Conservation (phyloP, 1,140 invertebrate species). For the Bombus pyrosoma region DNA sequence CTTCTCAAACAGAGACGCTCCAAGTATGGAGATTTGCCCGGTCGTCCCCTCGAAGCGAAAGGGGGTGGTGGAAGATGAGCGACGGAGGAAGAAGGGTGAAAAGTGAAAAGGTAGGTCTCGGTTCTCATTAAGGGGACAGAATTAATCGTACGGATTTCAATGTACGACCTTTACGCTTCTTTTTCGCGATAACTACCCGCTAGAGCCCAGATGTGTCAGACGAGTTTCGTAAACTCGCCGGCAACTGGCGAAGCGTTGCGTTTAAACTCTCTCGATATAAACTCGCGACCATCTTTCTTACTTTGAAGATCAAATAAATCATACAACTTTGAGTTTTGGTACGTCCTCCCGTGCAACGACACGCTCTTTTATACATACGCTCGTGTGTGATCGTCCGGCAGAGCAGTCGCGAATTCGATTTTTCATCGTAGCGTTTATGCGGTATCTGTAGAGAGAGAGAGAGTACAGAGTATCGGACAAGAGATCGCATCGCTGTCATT, state of each 20-base stretch:
- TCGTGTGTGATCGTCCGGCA: neutral
- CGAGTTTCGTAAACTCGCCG: neutral
- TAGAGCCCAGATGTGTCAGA: neutral
- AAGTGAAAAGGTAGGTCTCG: neutral
- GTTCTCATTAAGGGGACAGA: slow-evolving; percentile 29
- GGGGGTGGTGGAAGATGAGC: neutral
- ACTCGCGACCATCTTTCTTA: neutral
- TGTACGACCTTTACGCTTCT: slow-evolving; percentile 21
- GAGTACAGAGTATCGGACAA: neutral
- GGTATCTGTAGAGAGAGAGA: neutral
- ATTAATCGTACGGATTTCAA: slow-evolving; percentile 54
- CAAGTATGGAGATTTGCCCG: slow-evolving; percentile 47
- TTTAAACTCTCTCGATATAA: neutral
- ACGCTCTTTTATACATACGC: neutral
- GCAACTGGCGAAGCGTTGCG: neutral
- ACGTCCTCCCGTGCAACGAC: neutral
- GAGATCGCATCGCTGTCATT: slow-evolving; percentile 26
- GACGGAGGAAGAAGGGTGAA: neutral
- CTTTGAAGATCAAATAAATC: neutral
- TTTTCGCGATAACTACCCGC: neutral
- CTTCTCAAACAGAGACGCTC: slow-evolving; percentile 31
- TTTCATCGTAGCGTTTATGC: slow-evolving; percentile 7
- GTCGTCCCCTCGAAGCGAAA: neutral
- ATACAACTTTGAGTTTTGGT: neutral
- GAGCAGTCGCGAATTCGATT: neutral